Conservation (phyloP, 2,113 vertebrate species). For the Cavia aperea region DNA sequence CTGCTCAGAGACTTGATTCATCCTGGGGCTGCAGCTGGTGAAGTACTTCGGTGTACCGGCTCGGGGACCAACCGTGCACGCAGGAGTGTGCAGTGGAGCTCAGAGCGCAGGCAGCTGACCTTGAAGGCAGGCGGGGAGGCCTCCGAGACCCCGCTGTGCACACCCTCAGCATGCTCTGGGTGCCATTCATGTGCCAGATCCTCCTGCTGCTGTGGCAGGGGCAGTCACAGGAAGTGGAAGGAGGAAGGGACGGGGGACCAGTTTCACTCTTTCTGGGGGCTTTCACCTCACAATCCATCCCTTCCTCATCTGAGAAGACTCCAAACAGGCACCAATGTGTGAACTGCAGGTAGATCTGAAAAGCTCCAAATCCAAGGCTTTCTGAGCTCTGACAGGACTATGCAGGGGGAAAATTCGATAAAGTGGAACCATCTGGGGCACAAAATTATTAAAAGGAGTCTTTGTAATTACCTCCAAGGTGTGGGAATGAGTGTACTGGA, state of each 20-base stretch:
- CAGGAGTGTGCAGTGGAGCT: neutral
- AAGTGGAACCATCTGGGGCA: neutral
- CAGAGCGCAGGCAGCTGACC: neutral
- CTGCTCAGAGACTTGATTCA: neutral
- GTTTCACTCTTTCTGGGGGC: neutral
- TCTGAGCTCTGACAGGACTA: neutral
- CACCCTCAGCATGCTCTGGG: neutral
- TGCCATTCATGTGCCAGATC: accelerated
- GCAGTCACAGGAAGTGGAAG: neutral
- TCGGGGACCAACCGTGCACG: neutral
- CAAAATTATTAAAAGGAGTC: neutral
- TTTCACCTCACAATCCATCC: neutral
- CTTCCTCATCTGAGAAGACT: neutral
- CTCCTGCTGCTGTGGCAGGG: neutral
- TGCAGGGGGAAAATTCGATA: neutral
- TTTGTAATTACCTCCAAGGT: neutral
- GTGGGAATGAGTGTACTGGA: neutral
- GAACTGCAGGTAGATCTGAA: neutral
- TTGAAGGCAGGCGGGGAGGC: neutral
- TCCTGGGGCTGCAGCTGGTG: neutral
- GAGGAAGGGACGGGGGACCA: neutral
- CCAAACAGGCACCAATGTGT: neutral
- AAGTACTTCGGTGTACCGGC: no score
- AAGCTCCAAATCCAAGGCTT: neutral
- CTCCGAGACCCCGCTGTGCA: neutral